These are phyloP conservation scores for Drosophila serrata DNA, from an alignment of 1,140 invertebrate species.

Conservation along the genomic window DNA sequence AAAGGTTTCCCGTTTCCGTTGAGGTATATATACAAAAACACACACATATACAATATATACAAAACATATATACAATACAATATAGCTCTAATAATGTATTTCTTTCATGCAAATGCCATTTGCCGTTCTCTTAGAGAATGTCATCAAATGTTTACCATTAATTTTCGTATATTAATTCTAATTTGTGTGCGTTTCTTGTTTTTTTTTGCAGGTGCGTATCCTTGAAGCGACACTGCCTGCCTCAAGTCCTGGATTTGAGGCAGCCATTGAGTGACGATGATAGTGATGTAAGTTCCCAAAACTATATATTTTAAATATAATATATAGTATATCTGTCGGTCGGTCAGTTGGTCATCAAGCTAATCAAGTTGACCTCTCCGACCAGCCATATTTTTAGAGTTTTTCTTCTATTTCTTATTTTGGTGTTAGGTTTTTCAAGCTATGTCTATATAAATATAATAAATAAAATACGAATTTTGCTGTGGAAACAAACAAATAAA, in stretches of 20 bases:
- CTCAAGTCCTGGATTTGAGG: conserved; percentile 85
- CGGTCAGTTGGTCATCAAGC: conserved; percentile 34
- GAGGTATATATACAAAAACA: background rate
- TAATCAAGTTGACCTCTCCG: conserved; percentile 77
- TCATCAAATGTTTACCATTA: conserved; percentile 34
- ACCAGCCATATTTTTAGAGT: conserved; percentile 44
- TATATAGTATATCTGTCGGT: conserved; percentile 20
- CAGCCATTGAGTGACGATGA: conserved; percentile 62
- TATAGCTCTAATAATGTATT: conserved; percentile 5
- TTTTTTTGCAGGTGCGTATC: conserved; percentile 67
- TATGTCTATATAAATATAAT: conserved; percentile 32
- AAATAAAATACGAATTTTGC: too few species aligned
- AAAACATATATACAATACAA: background rate
- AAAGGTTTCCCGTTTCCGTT: conserved; percentile 54
- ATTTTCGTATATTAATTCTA: conserved; percentile 23
- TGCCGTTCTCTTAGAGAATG: conserved; percentile 33
- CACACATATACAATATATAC: background rate
- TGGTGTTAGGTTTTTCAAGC: conserved; percentile 43
- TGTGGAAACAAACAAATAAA: conserved; percentile 28
- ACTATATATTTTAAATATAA: conserved; percentile 30
- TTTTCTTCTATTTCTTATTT: background rate
- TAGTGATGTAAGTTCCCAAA: conserved; percentile 43
- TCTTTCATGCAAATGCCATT: conserved; percentile 58
- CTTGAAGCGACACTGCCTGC: conserved; percentile 65
- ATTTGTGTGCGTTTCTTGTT: conserved; percentile 18